Base-by-base conservation (phyloP, 2,113 vertebrate genomes). In the Rissa tridactyla region DNA sequence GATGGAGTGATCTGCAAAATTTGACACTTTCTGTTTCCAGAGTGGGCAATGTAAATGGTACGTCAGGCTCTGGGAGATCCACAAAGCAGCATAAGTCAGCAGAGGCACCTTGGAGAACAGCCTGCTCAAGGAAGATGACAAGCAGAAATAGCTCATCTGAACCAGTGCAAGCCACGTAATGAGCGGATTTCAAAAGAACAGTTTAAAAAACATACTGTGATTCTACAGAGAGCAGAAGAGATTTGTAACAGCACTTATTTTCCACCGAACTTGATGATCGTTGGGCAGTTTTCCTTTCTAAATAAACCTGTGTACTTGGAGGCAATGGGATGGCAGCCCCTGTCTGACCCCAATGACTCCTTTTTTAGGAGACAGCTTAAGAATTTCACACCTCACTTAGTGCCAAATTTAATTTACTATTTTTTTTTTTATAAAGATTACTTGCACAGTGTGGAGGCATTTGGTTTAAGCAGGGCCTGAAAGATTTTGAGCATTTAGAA, bases 301-400 rank as follows among this genome's bases (percentile, higher is more conserved):
- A 90, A 70, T 30, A 69, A 72, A 66, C 22, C 25, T 0, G 0
- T 21, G 17, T 55, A 13, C 40, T 85, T 88, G 61, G 44, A 93
- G 79, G 40, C 47, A 84, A 42, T 18, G 80, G 23, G 21, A 44
- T 80, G 36, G 51, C 52, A 47, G 14, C 30, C 21, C 12, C n/a
- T 66, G 3, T 58, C 32, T 91, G 90, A 92, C 73, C 51, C 49
- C 6, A 4, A 49, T 85, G 29, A 72, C 51, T 91, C 46, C 15
- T 57, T 85, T 91, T 81, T 77, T 62, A 77, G 44, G 46, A 92
- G 51, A 44, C 13, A 85, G 40, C 38, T 92, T 89, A 91, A 94
- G 65, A 94, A 93, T 96, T 97, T 97, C 92, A 96, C 85, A 94
- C 82, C 20, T 95, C 90, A 84, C 82, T 96, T 94, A 89, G 49